Base-by-base conservation (phyloP, 2,888 invertebrate species). In the Rhagonycha lutea region DNA sequence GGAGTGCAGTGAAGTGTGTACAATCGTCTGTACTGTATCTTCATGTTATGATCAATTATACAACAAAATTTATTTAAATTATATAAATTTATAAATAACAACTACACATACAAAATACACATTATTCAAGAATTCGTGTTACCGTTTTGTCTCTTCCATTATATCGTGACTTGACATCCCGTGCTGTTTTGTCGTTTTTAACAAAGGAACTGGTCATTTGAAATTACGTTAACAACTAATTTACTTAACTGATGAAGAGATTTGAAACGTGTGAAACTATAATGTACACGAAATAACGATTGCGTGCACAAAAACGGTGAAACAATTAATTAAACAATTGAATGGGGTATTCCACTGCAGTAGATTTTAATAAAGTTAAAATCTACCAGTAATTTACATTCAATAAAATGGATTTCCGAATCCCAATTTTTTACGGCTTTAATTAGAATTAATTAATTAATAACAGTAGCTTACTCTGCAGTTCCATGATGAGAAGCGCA, bases 51-150 rank as follows among this genome's bases (percentile, higher is more conserved):
- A 32, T 32, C 32, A 32, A 32, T 32, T 32, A 32, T 32, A 32
- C 32, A 32, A 12, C 32, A 5, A 32, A 63, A 63, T 63, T 63
- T 18, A 63, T 63, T 63, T 63, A 63, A 63, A 24, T 24, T 24
- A 24, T 63, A 63, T 7, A 63, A 24, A 63, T 12, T 63, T 63
- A 24, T 18, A 63, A 63, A 24, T 63, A 63, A 63, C 18, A 28
- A 61, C 26, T 69, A 32, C 32, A 70, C 70, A 28, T 32, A 70
- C 70, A 24, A 24, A 32, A 61, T 69, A 32, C 62, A 65, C 65
- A 74, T 74, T 74, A 70, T 74, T 65, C 62, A 69, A 65, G 69
- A 74, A 74, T 74, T 74, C 63, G 63, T 69, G 74, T 69, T 70
- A 74, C 74, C 70, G 74, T 70, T 74, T 69, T 69, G 69, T 74